Conservation (phyloP, 2,113 vertebrate species). For the Calcarius ornatus region DNA sequence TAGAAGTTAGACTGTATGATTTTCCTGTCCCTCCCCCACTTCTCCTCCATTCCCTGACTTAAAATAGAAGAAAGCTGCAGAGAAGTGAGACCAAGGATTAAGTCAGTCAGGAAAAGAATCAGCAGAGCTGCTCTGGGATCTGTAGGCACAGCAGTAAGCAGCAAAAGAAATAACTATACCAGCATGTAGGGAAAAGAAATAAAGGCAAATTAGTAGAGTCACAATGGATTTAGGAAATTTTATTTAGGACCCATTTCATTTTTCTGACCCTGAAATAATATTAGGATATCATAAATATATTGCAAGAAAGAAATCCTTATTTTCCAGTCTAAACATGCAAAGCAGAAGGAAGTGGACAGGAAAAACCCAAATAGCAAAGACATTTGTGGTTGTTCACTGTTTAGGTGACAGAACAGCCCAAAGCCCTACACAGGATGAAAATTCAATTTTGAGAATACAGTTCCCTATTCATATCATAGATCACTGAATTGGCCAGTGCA, state of each 20-base stretch:
- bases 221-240: neutral
- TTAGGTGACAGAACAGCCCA: neutral
- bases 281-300: neutral
- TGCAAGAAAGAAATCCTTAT: neutral
- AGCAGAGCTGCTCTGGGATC: neutral
- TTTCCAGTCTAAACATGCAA: neutral
- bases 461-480: neutral
- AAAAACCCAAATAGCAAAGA: neutral
- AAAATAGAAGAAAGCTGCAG: slow-evolving; percentile 28
- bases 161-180: neutral
- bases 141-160: neutral
- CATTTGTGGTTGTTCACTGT: neutral
- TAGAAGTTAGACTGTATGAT: neutral
- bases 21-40: slow-evolving; percentile 10
- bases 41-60: neutral
- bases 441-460: neutral
- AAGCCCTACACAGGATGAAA: neutral
- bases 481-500: neutral
- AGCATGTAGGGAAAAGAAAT: neutral
- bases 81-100: slow-evolving; percentile 10
- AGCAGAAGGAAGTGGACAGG: neutral
- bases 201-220: neutral
- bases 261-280: neutral
- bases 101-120: neutral
- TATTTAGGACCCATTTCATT: neutral